Percentiles rank a stretch among this genome's conserved stretches.
These are phyloP conservation scores for Aphodius granarius DNA, from an alignment of 2,888 invertebrate species.

Conservation along the genomic window DNA sequence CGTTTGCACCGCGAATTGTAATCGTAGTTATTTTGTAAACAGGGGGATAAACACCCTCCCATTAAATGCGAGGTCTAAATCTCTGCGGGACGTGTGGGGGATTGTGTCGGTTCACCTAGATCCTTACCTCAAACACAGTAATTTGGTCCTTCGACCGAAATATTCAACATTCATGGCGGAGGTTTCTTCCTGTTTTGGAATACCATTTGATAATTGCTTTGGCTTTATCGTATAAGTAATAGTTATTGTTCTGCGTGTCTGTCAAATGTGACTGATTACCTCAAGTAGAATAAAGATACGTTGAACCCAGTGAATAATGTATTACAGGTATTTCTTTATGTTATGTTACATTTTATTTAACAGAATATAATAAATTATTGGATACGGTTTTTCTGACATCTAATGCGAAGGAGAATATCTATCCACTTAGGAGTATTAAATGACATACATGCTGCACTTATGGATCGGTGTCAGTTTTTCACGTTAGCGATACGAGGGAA, in stretches of 20 bases:
- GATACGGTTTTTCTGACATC: no score
- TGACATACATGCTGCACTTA: not conserved
- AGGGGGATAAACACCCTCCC: constrained; percentile 30
- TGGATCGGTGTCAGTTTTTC: not conserved
- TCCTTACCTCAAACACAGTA: constrained; percentile 35
- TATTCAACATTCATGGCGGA: not conserved
- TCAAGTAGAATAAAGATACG: no score
- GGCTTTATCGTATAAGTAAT: no score
- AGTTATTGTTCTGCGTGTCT: no score
- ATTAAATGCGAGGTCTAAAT: constrained; percentile 33
- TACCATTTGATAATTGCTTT: not conserved
- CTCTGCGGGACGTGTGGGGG: constrained; percentile 34
- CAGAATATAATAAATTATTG: no score
- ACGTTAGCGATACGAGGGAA: not conserved
- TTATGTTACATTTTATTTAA: no score
- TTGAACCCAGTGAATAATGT: no score
- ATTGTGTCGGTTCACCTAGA: constrained; percentile 34
- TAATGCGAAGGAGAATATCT: not conserved
- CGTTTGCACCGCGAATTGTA: not conserved
- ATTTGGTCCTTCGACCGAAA: constrained; percentile 22
- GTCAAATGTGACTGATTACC: no score
- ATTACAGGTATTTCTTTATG: no score
- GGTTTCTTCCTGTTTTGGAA: not conserved
- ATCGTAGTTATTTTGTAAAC: constrained; percentile 33
- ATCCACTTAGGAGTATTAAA: not conserved